These are phyloP conservation scores for Stichopus chloronotus DNA, from an alignment of 35 echinoderm and acorn worm genomes.

Conservation along the genomic window DNA sequence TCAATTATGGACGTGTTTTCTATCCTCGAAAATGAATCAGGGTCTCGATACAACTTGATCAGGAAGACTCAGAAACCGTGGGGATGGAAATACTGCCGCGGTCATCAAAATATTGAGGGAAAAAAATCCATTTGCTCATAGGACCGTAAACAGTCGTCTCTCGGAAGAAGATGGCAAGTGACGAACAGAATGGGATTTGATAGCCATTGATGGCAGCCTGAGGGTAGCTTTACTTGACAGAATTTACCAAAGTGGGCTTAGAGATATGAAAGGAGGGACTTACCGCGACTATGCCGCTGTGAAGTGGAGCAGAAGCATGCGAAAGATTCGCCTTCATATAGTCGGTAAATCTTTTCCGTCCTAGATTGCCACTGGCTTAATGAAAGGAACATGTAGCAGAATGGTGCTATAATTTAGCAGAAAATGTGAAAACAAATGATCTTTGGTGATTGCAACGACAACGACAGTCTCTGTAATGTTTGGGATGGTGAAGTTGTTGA, in stretches of 20 bases:
- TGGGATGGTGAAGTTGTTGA: no score
- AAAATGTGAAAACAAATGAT: no score
- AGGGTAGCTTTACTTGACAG: not conserved
- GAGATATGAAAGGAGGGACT: no score
- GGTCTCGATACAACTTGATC: constrained; percentile 38
- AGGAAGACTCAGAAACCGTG: not conserved
- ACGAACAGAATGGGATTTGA: constrained; percentile 14
- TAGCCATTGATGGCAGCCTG: constrained; percentile 34
- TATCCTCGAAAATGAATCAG: constrained; percentile 11
- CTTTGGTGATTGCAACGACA: no score
- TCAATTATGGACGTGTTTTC: constrained; percentile 36
- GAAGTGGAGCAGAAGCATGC: not conserved
- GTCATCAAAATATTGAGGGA: constrained; percentile 5
- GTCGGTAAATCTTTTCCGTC: no score
- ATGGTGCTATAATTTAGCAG: no score
- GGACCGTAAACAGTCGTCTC: constrained; percentile 21
- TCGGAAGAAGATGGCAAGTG: not conserved
- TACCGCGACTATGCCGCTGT: not conserved
- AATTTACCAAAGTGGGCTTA: no score
- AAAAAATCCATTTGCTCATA: not conserved
- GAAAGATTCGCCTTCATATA: not conserved
- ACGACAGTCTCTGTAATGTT: no score
- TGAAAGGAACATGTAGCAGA: no score
- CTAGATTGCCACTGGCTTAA: no score
- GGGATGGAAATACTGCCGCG: not conserved